Evolutionary conservation across 2,113 vertebrate genomes (phyloP).

Genomic region (Nibea coibor): DNA sequence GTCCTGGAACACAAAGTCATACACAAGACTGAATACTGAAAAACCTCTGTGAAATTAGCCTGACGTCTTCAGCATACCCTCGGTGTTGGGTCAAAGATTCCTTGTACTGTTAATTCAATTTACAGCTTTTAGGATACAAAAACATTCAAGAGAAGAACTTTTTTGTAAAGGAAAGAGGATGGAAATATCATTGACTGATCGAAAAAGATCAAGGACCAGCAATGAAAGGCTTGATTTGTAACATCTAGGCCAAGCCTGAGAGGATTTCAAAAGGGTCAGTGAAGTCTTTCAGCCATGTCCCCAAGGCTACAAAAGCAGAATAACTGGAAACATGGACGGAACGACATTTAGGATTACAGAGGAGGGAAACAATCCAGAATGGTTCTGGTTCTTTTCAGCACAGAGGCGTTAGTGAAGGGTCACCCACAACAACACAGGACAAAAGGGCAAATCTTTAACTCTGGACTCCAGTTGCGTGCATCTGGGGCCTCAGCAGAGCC

Average conservation of each 20-base stretch:
- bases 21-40: not conserved
- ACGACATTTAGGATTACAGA: constrained; percentile 49
- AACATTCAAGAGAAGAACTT: not conserved
- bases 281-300: constrained; percentile 25
- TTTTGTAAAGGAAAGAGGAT: not conserved
- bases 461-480: constrained; percentile 67
- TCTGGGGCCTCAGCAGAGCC: constrained; percentile 51
- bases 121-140: not conserved
- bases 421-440: constrained; percentile 35
- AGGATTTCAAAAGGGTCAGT: constrained; percentile 19
- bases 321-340: constrained; percentile 7
- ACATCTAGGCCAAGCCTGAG: not conserved
- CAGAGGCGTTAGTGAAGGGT: not conserved
- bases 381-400: constrained; percentile 43
- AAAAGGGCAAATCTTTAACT: constrained; percentile 63
- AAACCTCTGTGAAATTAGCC: not conserved
- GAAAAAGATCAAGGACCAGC: not conserved
- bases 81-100: not conserved
- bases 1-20: not conserved
- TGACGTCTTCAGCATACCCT: not conserved
- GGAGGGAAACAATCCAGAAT: constrained; percentile 26
- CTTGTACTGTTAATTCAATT: not conserved
- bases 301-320: constrained; percentile 2
- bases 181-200: not conserved
- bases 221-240: constrained; percentile 4